Evolutionary conservation across 2,797 vertebrate genomes (phyloP).

Genomic region (Lateolabrax maculatus): DNA sequence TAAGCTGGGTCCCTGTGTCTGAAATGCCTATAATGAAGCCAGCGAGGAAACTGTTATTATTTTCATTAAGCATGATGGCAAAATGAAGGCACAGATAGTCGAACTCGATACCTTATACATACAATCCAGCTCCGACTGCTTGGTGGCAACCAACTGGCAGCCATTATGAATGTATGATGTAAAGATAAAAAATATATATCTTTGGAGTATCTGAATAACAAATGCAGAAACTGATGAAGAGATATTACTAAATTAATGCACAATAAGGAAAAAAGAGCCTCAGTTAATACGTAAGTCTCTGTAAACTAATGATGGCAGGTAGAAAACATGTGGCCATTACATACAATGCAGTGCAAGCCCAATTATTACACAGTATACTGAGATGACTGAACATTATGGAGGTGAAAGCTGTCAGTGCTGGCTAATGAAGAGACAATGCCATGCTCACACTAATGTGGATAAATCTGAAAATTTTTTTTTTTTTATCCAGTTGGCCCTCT

Average conservation of each 20-base stretch:
- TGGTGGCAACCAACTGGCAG: background rate
- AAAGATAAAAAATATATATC: background rate
- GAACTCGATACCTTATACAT: background rate
- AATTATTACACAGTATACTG: background rate
- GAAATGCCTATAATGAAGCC: background rate
- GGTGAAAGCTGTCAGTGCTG: background rate
- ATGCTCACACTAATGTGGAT: background rate
- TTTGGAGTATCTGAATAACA: background rate
- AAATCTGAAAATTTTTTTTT: background rate
- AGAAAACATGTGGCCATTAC: background rate
- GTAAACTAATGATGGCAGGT: background rate
- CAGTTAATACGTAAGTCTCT: background rate
- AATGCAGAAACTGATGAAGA: background rate
- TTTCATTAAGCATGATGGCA: background rate
- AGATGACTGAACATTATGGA: background rate
- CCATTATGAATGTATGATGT: background rate
- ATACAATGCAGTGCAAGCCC: background rate
- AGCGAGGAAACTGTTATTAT: background rate
- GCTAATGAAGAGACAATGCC: too few relatives aligned
- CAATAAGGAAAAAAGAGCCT: background rate
- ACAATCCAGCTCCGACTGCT: background rate
- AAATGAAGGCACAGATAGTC: slow-evolving; percentile 20
- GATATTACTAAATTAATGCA: background rate
- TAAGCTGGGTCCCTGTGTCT: too few relatives aligned
- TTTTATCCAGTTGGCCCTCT: too few relatives aligned